Evolutionary conservation across 2,797 vertebrate genomes (phyloP).

Genomic region (Micrastur ruficollis): DNA sequence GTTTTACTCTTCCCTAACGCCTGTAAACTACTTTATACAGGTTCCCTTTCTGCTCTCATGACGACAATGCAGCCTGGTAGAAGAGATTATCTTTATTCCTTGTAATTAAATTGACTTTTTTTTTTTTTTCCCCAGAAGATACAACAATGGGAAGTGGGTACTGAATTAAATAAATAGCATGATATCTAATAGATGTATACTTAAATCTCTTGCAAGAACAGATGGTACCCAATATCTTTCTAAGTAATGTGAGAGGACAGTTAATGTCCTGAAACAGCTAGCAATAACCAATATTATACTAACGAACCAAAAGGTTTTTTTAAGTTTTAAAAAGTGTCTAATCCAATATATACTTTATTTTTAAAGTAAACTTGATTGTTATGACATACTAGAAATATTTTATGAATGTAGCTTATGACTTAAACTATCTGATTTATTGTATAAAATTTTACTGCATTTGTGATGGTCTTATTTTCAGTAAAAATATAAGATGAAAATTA

Average conservation of each 20-base stretch:
- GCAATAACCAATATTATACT: constrained; percentile 68
- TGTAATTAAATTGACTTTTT: constrained; percentile 84
- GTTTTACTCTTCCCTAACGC: constrained; percentile 54
- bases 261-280: constrained; percentile 84
- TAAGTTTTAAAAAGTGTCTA: constrained; percentile 56
- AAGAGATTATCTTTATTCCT: constrained; percentile 83
- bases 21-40: constrained; percentile 71
- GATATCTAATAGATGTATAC: constrained; percentile 79
- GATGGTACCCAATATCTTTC: constrained; percentile 83
- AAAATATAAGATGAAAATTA: neutral
- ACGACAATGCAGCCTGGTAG: constrained; percentile 70
- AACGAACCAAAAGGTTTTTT: constrained; percentile 67
- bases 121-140: constrained; percentile 61
- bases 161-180: constrained; percentile 86
- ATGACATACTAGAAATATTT: neutral
- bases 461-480: neutral
- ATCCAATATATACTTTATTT: neutral
- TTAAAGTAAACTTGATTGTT: neutral
- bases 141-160: constrained; percentile 77
- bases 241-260: constrained; percentile 85
- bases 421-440: neutral
- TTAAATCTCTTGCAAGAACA: constrained; percentile 82
- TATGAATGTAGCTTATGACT: neutral
- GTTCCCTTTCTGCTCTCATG: constrained; percentile 62
- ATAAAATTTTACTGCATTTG: neutral